Evolutionary conservation across 1,140 invertebrate species (phyloP), one percentile per base, ranked within the genome.

Genomic region (Eubasilissa regina): DNA sequence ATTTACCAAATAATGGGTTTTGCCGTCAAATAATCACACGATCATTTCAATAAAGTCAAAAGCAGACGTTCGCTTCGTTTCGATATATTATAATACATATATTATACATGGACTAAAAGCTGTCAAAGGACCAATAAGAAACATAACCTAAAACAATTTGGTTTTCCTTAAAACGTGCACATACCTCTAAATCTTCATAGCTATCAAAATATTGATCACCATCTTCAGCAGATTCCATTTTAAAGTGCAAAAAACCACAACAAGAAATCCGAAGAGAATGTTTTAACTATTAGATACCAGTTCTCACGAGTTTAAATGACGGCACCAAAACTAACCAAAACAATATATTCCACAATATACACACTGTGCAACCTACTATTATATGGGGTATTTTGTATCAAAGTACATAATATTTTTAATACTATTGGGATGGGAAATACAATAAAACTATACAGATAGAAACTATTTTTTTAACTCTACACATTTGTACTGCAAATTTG

Each of bases 181-280:
- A 84, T 83, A 90, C 90, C 84, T 91, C 87, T 75, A 91, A 86
- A 84, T 91, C 88, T 84, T 90, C 89, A 82, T 91, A 91, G 82
- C 89, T 90, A 53, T 86, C 79, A 85, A 90, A 90, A 83, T 91
- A 91, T 55, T 86, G 15, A 15, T 80, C 78, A 62, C 21, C 81
- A 53, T 51, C 83, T 60, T 84, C 51, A 47, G 45, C 35, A 25
- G 35, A 56, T 56, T 85, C 83, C 76, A 83, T 82, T 77, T 83
- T 82, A 79, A 35, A 0, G 35, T 19, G n/a, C 19, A 25, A 35
- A 25, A 19, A 11, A 19, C 11, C 15, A 58, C 17, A 21, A 21
- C 12, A 58, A 58, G 21, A 0, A 58, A 58, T 35, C 25, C 25
- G 6, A 35, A 35, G 25, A 35, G 25, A 35, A 35, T 35, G 6